phyloP scores from a whole-genome alignment of 2,888 invertebrate species.

The Noctua janthina region DNA sequence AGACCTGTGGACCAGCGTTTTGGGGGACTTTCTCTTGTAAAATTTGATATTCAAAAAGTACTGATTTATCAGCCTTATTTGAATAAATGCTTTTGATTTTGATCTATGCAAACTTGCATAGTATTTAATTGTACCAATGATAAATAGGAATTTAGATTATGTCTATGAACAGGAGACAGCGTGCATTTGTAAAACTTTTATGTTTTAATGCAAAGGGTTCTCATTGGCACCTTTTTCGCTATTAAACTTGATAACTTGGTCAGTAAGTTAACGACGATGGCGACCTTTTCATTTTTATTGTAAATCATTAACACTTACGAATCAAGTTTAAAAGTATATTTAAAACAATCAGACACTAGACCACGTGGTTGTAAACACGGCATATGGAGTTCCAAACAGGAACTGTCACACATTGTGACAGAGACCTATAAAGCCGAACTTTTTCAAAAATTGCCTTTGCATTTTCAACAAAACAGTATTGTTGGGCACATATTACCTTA shows the following conservation, averaged over 20 bases:
- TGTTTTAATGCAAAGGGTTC: not conserved
- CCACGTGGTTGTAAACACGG: not conserved
- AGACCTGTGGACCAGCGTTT: not conserved
- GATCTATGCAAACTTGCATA: not conserved
- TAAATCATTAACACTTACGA: not conserved
- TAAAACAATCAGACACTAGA: not conserved
- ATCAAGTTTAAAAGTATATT: not conserved
- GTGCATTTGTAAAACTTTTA: not conserved
- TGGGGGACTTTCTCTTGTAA: not conserved
- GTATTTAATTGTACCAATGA: conserved; percentile 1
- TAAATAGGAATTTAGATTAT: conserved; percentile 8
- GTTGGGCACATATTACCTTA: not conserved
- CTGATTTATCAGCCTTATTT: not conserved
- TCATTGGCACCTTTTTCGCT: too few relatives aligned
- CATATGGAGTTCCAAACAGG: not conserved
- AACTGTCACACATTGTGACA: not conserved
- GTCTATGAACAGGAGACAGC: not conserved
- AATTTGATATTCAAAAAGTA: not conserved
- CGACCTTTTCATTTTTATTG: not conserved
- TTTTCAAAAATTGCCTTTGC: not conserved
- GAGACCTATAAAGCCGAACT: not conserved
- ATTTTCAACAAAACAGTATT: not conserved
- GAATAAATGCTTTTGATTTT: not conserved
- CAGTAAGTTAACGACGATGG: not conserved
- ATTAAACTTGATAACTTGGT: conserved; percentile 1